A percentile compares a stretch with the other conserved stretches of the same genome.
These are phyloP conservation scores for Colaptes auratus DNA, from an alignment of 2,113 vertebrate genomes.

Conservation along the genomic window DNA sequence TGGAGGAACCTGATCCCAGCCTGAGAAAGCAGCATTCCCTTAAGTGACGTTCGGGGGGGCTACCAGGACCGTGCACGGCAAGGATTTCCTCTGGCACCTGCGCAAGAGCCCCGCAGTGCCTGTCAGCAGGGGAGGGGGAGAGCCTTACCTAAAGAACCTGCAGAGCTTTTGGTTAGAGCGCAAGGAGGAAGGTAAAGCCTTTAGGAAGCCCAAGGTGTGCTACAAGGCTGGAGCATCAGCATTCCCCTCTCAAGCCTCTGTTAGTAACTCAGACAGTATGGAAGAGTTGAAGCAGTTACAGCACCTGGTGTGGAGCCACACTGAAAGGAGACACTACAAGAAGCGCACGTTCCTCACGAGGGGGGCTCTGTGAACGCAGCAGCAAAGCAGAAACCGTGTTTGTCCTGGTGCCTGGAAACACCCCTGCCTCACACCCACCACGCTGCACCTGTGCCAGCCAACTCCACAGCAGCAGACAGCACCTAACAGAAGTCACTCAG, in stretches of 20 bases:
- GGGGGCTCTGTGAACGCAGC: not conserved
- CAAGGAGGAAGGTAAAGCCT: slow-evolving; percentile 29
- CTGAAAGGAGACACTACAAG: not conserved
- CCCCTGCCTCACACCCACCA: not conserved
- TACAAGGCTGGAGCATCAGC: not conserved
- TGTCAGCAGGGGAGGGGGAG: not conserved
- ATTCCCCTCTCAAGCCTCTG: not conserved
- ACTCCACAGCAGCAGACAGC: not conserved
- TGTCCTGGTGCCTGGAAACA: not conserved
- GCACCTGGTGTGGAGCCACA: not conserved
- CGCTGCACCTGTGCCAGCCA: not conserved
- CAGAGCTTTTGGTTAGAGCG: slow-evolving; percentile 26
- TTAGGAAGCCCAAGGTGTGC: slow-evolving; percentile 13
- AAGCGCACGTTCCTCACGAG: not conserved
- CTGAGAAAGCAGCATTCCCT: not conserved
- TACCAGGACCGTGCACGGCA: not conserved
- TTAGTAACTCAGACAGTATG: not conserved
- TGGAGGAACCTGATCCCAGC: not conserved
- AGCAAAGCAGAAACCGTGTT: not conserved
- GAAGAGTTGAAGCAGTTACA: not conserved
- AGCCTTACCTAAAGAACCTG: slow-evolving; percentile 43
- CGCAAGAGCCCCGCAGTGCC: not conserved
- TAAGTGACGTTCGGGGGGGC: not conserved
- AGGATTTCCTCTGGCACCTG: slow-evolving; percentile 28
- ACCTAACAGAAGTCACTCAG: not conserved